phyloP scores from a whole-genome alignment of 2,113 vertebrate genomes.

The Oryzias celebensis region DNA sequence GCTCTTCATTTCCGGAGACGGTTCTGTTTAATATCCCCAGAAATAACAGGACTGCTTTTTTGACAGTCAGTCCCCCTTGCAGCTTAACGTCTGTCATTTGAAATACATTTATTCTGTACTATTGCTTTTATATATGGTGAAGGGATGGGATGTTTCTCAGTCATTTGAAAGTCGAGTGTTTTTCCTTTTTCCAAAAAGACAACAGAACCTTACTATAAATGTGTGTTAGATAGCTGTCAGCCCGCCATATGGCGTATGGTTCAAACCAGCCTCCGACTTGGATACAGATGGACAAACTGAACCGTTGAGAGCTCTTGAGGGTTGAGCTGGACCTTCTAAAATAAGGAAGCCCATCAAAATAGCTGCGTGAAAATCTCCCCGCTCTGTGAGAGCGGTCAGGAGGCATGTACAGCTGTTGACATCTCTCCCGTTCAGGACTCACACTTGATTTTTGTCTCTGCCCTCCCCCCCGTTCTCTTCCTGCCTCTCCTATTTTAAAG shows the following conservation, averaged over 20 bases:
- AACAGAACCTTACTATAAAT: background rate
- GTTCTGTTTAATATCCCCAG: constrained; percentile 42
- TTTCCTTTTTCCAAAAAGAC: background rate
- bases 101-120: background rate
- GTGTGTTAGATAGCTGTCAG: background rate
- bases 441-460: constrained; percentile 24
- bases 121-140: background rate
- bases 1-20: constrained; percentile 60
- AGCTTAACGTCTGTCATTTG: background rate
- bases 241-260: background rate
- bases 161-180: background rate
- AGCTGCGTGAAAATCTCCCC: constrained; percentile 59
- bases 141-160: constrained; percentile 1
- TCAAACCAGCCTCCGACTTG: constrained; percentile 19
- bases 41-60: constrained; percentile 5
- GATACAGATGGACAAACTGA: constrained; percentile 36
- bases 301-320: constrained; percentile 40
- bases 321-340: constrained; percentile 46
- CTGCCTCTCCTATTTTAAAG: background rate
- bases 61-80: background rate
- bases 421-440: constrained; percentile 30
- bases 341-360: constrained; percentile 66
- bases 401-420: constrained; percentile 70
- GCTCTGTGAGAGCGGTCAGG: constrained; percentile 46
- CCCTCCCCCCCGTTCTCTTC: constrained; percentile 21